These are phyloP conservation scores for Hylomyscus alleni DNA, from an alignment of 2,797 vertebrate genomes.

Conservation along the genomic window DNA sequence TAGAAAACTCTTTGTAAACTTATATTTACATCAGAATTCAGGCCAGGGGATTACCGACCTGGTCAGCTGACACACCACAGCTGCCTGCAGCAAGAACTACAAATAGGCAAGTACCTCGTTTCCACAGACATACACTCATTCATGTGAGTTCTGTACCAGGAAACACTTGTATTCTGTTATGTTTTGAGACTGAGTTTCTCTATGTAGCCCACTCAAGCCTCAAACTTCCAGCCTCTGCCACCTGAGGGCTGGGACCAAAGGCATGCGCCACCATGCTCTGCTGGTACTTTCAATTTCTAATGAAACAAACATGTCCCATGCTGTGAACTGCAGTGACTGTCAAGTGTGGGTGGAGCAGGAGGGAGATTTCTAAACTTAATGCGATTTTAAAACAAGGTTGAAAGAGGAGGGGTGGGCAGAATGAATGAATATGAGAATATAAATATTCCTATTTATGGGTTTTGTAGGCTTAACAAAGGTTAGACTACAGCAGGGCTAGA, in stretches of 20 bases:
- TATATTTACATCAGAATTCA: background rate
- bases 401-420: no score
- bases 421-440: background rate
- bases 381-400: background rate
- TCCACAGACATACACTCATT: background rate
- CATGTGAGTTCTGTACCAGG: background rate
- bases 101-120: fast-evolving
- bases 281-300: background rate
- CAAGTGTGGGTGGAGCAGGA: background rate
- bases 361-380: background rate
- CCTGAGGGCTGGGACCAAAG: background rate
- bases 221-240: background rate
- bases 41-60: background rate
- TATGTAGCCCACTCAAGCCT: background rate
- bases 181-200: background rate
- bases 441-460: background rate
- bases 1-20: background rate
- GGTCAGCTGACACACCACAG: background rate
- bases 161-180: background rate
- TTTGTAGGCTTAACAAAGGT: background rate
- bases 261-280: background rate
- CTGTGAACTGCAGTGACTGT: fast-evolving
- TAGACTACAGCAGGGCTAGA: background rate
- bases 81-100: background rate
- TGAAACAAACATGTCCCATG: background rate